Evolutionary conservation across 2,888 invertebrate genomes (phyloP), one percentile per base, ranked within the genome.

Genomic region (Tachina grossa): DNA sequence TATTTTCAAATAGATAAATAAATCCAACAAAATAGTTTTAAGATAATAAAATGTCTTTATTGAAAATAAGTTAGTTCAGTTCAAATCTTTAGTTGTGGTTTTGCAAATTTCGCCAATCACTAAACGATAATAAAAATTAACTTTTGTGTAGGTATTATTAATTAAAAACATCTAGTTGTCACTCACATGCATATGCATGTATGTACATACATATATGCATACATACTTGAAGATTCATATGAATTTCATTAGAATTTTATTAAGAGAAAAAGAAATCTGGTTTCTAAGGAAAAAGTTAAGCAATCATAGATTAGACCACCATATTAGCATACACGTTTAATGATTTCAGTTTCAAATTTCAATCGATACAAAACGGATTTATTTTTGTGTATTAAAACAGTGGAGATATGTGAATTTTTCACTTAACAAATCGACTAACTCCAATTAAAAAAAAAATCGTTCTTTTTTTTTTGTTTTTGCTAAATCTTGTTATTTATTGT

Each of bases 271-370:
- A 77, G 66, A 84, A 76, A 84, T 80, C 84, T 74, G 72, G 84
- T 84, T 84, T 84, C 77, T 77, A 68, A 61, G 72, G 74, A 81
- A 84, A 80, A 68, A 81, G 71, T 77, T 63, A 84, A 71, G 49
- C 79, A 75, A 71, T 47, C 77, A 53, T 72, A 47, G 71, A 80
- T 80, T 51, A 77, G 65, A 84, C 84, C 71, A 84, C 66, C 61
- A 72, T 72, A 84, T 84, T 84, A 81, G 77, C 81, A 84, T 77
- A 81, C 80, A 81, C 77, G 84, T 84, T 84, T 81, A 76, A 76
- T 76, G 80, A 84, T 77, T 68, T 81, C 61, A 55, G 76, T 77
- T 74, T 77, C 53, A 72, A 84, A 81, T 79, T 80, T 80, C 65
- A 71, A 66, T 79, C 80, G 49, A 69, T 77, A 76, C 59, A 71